Evolutionary conservation across 2,888 invertebrate genomes (phyloP), one percentile per base, ranked within the genome.

Genomic region (Scaptomyza caliginosa): DNA sequence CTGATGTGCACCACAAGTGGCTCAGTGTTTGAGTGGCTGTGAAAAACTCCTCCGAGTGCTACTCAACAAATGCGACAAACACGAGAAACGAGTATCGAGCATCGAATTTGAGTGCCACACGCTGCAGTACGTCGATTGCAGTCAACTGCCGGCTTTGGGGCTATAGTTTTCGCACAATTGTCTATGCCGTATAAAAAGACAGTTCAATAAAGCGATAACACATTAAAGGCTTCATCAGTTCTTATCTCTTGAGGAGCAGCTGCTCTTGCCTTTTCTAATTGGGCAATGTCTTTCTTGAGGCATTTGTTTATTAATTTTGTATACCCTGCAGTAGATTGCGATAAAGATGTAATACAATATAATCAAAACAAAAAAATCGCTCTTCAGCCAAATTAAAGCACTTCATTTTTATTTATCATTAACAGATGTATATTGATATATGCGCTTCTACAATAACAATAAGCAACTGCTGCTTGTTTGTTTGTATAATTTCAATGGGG

Each of bases 61-160:
- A 48, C 26, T 51, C 45, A 51, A 52, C 45, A 58, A 58, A 52
- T 32, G 57, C 21, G 38, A 8, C 43, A 28, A 28, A 30, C 10
- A 5, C 19, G 11, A 43, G n/a, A 24, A 40, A 30, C 60, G 17
- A 13, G 28, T 13, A 23, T n/a, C 24, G 10, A 50, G 63, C 24
- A 42, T 34, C 34, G 40, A 10, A 26, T 17, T 54, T 32, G 16
- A 71, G 43, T 54, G 52, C 13, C 28, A n/a, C 17, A 28, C 26
- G 52, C 30, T 30, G 43, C 52, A 57, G 6, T 63, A 52, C 66
- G 40, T 40, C 65, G 49, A 56, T 39, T 63, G 48, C 57, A 52
- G 43, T 43, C 52, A 65, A 40, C 2, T 26, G 45, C 8, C 13
- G 43, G 50, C 60, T 40, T 28, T 8, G 16, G 34, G 42, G 17